Evolutionary conservation across 2,888 invertebrate genomes (phyloP).

Genomic region (Ethmia dodecea): DNA sequence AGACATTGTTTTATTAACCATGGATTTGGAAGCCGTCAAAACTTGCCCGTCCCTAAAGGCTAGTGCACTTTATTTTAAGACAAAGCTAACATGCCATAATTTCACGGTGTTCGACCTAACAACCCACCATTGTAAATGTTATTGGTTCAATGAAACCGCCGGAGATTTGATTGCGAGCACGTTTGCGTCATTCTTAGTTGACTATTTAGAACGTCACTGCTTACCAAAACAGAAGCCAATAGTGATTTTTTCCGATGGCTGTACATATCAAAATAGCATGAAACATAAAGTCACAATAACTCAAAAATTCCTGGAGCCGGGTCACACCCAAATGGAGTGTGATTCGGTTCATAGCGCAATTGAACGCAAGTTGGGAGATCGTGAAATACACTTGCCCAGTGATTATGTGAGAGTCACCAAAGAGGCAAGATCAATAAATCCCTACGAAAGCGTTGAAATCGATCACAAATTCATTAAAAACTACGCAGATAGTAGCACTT

Average conservation of each 20-base stretch:
- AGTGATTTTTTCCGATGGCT: slow-evolving; percentile 27
- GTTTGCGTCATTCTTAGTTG: slow-evolving; percentile 19
- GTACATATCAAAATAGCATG: slow-evolving; percentile 25
- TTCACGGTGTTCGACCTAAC: slow-evolving; percentile 21
- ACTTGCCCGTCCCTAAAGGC: slow-evolving; percentile 7
- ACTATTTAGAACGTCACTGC: slow-evolving; percentile 19
- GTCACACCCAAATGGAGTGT: slow-evolving; percentile 25
- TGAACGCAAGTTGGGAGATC: slow-evolving; percentile 33
- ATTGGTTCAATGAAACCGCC: slow-evolving; percentile 23
- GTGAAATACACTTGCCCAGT: slow-evolving; percentile 19
- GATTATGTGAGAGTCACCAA: slow-evolving; percentile 13
- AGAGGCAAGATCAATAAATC: slow-evolving; percentile 10
- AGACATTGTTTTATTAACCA: background rate
- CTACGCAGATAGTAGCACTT: slow-evolving; percentile 11
- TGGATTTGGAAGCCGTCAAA: slow-evolving; percentile 9
- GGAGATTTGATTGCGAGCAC: slow-evolving; percentile 21
- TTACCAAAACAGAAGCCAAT: slow-evolving; percentile 5
- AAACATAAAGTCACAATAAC: slow-evolving; percentile 16
- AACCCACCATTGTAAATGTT: slow-evolving; percentile 18
- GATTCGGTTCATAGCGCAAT: slow-evolving; percentile 39
- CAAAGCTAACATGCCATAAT: slow-evolving; percentile 24
- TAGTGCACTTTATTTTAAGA: slow-evolving; percentile 20
- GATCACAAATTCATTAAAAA: slow-evolving; percentile 15
- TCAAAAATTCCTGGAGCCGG: slow-evolving; percentile 27
- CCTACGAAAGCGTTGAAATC: slow-evolving; percentile 11